phyloP scores from a whole-genome alignment of 1,140 invertebrate species.

The Helicoverpa zea region DNA sequence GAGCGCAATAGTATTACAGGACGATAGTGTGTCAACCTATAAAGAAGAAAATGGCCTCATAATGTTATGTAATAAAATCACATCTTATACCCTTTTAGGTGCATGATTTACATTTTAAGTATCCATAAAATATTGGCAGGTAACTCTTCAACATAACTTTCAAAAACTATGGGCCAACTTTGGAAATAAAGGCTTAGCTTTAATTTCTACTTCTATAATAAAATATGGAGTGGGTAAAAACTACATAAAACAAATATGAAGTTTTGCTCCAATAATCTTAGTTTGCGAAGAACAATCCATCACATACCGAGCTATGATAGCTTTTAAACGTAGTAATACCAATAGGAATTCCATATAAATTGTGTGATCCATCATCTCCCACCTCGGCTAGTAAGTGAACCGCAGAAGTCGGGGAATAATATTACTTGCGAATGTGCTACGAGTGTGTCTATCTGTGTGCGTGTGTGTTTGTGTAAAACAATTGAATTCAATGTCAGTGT shows the following conservation, averaged over 20 bases:
- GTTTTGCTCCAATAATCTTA: conserved; percentile 1
- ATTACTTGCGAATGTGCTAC: neutral
- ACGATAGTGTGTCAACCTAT: neutral
- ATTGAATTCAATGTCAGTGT: too few relatives aligned
- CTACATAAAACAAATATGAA: neutral
- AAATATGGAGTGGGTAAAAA: neutral
- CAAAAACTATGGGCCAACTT: too few relatives aligned
- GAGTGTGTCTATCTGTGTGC: neutral
- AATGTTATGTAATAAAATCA: too few relatives aligned
- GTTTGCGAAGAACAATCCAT: conserved; percentile 41
- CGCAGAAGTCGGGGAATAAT: neutral
- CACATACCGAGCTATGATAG: conserved; percentile 33
- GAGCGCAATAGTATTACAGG: neutral
- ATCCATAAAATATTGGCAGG: neutral
- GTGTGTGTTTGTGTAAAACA: too few relatives aligned
- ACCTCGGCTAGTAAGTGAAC: conserved; percentile 33
- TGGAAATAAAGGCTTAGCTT: neutral
- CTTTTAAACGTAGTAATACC: conserved; percentile 51
- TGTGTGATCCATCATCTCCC: conserved; percentile 50
- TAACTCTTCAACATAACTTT: too few relatives aligned
- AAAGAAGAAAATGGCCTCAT: neutral
- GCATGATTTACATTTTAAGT: neutral
- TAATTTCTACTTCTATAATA: neutral
- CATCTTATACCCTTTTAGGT: too few relatives aligned
- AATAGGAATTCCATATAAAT: conserved; percentile 45